Conservation (phyloP, 2,797 vertebrate genomes). For the Rhynchonycteris naso region DNA sequence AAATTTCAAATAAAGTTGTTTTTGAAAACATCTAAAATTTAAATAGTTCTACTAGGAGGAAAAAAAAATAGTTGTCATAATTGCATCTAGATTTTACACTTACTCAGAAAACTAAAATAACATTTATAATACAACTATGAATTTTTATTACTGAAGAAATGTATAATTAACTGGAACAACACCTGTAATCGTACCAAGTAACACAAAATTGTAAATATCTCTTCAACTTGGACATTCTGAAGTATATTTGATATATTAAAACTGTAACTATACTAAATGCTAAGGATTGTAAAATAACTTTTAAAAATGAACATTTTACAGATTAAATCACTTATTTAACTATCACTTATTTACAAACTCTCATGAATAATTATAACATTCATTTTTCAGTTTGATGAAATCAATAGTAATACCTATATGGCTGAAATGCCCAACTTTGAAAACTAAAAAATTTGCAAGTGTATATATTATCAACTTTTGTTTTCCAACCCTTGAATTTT, state of each 20-base stretch:
- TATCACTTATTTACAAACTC: not conserved
- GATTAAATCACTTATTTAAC: not conserved
- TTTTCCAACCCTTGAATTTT: not conserved
- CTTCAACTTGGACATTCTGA: not conserved
- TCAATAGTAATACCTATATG: conserved; percentile 5
- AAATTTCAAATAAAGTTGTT: conserved; percentile 37
- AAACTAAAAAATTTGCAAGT: not conserved
- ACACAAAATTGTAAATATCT: not conserved
- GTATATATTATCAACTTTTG: conserved; percentile 28
- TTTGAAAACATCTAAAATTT: conserved; percentile 24
- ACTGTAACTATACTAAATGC: not conserved
- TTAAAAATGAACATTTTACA: conserved; percentile 32
- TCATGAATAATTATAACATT: not conserved
- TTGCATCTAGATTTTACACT: not conserved
- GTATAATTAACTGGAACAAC: conserved; percentile 11
- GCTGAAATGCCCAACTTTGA: conserved; percentile 28
- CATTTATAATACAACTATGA: not conserved
- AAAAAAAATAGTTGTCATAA: not conserved
- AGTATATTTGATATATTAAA: not conserved
- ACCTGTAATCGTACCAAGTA: not conserved
- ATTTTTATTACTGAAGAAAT: conserved; percentile 28
- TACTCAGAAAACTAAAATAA: not conserved
- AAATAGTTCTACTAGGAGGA: not conserved
- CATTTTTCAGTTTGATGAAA: conserved; percentile 3
- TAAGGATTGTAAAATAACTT: conserved; percentile 6